A percentile compares a stretch with the other conserved stretches of the same genome.
phyloP scores from a whole-genome alignment of 2,888 invertebrate species.

The Himalopsyche tibetana region DNA sequence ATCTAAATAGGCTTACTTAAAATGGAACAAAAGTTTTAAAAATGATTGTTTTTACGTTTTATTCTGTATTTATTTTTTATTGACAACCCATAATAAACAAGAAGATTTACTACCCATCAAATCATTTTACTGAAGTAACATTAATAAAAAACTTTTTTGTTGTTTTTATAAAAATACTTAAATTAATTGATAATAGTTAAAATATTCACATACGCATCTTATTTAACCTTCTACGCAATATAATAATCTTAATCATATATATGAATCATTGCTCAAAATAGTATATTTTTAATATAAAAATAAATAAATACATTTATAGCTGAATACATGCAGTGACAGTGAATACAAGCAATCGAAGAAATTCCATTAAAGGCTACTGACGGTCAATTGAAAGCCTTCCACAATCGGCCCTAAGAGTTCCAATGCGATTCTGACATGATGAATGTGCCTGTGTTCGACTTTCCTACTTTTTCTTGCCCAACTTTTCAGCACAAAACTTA shows the following conservation, averaged over 20 bases:
- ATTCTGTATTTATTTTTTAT: too few relatives aligned
- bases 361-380: conserved; percentile 55
- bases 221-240: background rate
- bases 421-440: conserved; percentile 44
- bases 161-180: too few relatives aligned
- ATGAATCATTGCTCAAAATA: background rate
- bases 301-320: background rate
- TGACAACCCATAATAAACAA: too few relatives aligned
- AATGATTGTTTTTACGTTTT: too few relatives aligned
- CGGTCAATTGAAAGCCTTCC: conserved; percentile 59
- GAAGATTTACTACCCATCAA: too few relatives aligned
- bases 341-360: conserved; percentile 56
- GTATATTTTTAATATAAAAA: background rate
- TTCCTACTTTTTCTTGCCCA: conserved; percentile 32
- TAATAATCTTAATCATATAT: background rate
- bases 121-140: too few relatives aligned
- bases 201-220: too few relatives aligned
- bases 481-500: conserved; percentile 35
- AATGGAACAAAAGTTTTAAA: too few relatives aligned
- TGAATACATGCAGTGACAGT: conserved; percentile 50
- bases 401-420: conserved; percentile 36
- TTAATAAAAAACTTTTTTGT: too few relatives aligned
- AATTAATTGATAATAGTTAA: too few relatives aligned
- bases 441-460: conserved; percentile 44
- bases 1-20: too few relatives aligned